A percentile compares a stretch with the other conserved stretches of the same genome.
Conservation (phyloP, 2,113 vertebrate species). For the Nyctereutes procyonoides region DNA sequence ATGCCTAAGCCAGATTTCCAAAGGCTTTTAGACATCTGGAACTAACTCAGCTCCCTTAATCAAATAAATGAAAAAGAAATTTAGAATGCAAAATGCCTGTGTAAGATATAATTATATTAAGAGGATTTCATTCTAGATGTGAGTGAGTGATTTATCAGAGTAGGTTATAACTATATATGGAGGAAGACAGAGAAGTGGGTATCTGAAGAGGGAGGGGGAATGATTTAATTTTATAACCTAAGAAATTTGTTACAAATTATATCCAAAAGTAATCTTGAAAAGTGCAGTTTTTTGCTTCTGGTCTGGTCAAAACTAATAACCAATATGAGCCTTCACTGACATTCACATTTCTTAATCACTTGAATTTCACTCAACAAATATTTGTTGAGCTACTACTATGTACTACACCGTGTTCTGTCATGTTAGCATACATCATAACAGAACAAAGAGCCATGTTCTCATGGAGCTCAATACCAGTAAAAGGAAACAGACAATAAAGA, state of each 20-base stretch:
- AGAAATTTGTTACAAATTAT: slow-evolving; percentile 35
- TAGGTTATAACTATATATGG: slow-evolving; percentile 35
- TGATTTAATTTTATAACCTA: slow-evolving; percentile 53
- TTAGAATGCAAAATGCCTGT: slow-evolving; percentile 11
- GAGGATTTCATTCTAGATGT: slow-evolving; percentile 57
- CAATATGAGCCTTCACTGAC: neutral
- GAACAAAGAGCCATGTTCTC: neutral
- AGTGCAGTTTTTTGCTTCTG: neutral
- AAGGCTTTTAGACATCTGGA: neutral
- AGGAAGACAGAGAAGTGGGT: slow-evolving; percentile 27
- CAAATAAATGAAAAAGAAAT: neutral
- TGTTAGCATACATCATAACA: neutral
- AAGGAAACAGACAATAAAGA: neutral
- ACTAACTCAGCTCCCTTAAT: neutral
- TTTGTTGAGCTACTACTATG: neutral
- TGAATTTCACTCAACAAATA: neutral
- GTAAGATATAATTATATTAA: slow-evolving; percentile 30
- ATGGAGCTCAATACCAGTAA: neutral
- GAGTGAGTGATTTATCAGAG: slow-evolving; percentile 2
- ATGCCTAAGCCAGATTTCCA: neutral
- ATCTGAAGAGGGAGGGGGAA: neutral
- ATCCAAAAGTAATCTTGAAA: neutral
- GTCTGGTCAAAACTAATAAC: neutral
- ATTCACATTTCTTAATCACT: neutral
- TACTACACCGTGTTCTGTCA: neutral